Percentiles rank a stretch among this genome's conserved stretches.
phyloP scores from a whole-genome alignment of 2,113 vertebrate genomes.

The Leptobrachium leishanense region DNA sequence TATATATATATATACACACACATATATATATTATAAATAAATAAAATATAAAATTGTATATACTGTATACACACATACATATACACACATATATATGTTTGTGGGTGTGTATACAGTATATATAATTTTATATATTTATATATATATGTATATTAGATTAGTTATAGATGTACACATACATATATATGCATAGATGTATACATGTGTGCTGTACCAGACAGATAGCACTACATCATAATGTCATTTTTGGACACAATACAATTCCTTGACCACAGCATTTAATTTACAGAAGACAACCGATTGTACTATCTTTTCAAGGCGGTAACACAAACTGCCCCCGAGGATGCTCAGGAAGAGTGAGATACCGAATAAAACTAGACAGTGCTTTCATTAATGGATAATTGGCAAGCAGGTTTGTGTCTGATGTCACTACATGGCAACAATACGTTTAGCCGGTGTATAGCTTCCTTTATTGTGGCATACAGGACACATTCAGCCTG shows the following conservation, averaged over 20 bases:
- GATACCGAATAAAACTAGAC: not conserved
- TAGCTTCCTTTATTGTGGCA: conserved; percentile 17
- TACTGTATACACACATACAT: not conserved
- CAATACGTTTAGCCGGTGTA: conserved; percentile 8
- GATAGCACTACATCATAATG: not conserved
- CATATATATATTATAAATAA: too few relatives aligned
- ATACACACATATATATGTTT: too few relatives aligned
- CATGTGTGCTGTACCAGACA: not conserved
- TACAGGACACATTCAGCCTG: conserved; percentile 31
- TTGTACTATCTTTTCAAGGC: not conserved
- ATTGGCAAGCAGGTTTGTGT: conserved; percentile 8
- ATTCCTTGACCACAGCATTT: not conserved
- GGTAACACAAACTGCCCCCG: not conserved
- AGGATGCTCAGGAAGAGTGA: not conserved
- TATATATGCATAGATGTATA: too few relatives aligned
- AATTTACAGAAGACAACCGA: not conserved
- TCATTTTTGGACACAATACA: not conserved
- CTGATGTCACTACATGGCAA: conserved; percentile 18
- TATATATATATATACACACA: too few relatives aligned
- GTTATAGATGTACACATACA: too few relatives aligned
- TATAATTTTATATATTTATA: too few relatives aligned
- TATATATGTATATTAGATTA: too few relatives aligned
- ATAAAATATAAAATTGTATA: not conserved
- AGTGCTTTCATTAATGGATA: conserved; percentile 10
- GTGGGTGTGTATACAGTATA: too few relatives aligned